Percentiles rank a stretch among this genome's conserved stretches.
These are phyloP conservation scores for Mythimna albipuncta DNA, from an alignment of 2,888 invertebrate species.

Conservation along the genomic window DNA sequence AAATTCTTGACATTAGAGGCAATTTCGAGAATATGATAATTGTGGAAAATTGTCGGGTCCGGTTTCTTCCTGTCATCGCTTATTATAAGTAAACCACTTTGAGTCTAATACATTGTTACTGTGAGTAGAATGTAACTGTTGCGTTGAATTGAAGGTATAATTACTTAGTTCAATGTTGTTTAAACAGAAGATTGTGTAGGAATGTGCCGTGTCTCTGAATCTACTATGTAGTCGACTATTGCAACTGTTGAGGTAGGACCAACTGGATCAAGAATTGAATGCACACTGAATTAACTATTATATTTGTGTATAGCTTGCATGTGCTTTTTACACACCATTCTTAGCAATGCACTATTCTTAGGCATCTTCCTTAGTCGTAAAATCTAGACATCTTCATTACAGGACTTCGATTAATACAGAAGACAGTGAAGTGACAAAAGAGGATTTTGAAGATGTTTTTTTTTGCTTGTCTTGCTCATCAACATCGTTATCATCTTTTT, in stretches of 20 bases:
- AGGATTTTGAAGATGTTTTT: neutral
- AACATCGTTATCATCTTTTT: too few relatives aligned
- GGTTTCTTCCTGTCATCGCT: conserved; percentile 59
- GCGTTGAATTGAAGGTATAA: conserved; percentile 20
- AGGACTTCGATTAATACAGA: neutral
- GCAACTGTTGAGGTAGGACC: conserved; percentile 26
- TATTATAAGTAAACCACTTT: conserved; percentile 59
- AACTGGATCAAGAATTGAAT: neutral
- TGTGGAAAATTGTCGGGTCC: conserved; percentile 61
- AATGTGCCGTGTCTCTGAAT: conserved; percentile 1
- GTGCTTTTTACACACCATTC: neutral
- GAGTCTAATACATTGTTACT: conserved; percentile 29
- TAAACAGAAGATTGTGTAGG: neutral
- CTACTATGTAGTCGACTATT: neutral
- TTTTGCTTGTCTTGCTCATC: too few relatives aligned
- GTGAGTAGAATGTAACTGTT: conserved; percentile 13
- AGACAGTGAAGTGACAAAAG: neutral
- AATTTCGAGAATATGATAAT: conserved; percentile 71
- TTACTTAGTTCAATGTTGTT: conserved; percentile 14
- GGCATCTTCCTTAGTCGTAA: neutral
- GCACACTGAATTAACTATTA: neutral
- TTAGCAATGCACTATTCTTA: neutral
- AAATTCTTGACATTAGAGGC: conserved; percentile 72
- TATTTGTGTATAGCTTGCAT: neutral
- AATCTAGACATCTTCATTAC: neutral